These are phyloP conservation scores for Chironomus riparius DNA, from an alignment of 2,888 invertebrate genomes.

Conservation along the genomic window DNA sequence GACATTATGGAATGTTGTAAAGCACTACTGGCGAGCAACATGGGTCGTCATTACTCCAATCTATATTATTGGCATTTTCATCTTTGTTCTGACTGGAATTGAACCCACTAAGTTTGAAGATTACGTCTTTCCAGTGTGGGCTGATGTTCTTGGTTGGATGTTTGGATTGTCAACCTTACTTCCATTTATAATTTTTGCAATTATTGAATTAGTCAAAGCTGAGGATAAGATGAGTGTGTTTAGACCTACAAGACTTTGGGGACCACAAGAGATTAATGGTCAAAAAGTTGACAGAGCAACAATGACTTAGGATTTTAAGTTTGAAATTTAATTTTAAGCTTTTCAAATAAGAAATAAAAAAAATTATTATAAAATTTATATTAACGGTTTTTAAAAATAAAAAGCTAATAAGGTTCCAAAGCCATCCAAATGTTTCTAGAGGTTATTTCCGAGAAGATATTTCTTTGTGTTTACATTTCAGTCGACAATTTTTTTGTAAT, in stretches of 20 bases:
- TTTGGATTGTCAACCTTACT: constrained; percentile 61
- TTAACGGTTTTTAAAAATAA: background rate
- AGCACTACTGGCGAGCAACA: constrained; percentile 59
- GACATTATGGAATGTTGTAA: constrained; percentile 49
- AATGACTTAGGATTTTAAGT: background rate
- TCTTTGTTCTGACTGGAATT: constrained; percentile 63
- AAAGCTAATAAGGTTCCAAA: background rate
- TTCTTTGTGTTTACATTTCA: background rate
- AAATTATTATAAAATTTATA: background rate
- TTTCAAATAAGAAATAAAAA: background rate
- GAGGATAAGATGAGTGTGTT: constrained; percentile 37
- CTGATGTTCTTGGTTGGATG: constrained; percentile 56
- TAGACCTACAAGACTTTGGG: constrained; percentile 46
- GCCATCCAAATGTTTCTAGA: background rate
- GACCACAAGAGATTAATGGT: constrained; percentile 35
- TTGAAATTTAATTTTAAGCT: background rate
- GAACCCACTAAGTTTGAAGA: constrained; percentile 48
- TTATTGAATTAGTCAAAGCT: background rate
- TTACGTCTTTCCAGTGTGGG: constrained; percentile 61
- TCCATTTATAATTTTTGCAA: constrained; percentile 43
- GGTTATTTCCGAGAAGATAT: background rate
- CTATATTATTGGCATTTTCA: constrained; percentile 57
- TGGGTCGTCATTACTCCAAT: constrained; percentile 67
- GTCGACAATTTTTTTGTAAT: background rate
- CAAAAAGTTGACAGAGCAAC: background rate